These are phyloP conservation scores for Hycleus phaleratus DNA, from an alignment of 1,140 invertebrate genomes.

Conservation along the genomic window DNA sequence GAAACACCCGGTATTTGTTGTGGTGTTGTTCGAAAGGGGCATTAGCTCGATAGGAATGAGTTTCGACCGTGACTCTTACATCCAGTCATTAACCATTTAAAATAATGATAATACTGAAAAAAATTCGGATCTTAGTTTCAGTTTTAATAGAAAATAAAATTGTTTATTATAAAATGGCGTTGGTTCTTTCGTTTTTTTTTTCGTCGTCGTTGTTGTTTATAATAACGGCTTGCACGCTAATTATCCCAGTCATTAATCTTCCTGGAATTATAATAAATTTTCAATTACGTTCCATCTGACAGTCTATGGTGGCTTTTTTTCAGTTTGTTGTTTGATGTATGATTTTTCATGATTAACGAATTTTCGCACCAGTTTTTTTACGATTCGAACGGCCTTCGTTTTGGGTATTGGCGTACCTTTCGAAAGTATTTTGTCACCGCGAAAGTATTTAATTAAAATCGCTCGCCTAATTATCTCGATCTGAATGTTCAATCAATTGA, in stretches of 20 bases:
- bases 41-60: too few relatives aligned
- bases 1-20: too few relatives aligned
- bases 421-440: too few relatives aligned
- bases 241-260: constrained; percentile 13
- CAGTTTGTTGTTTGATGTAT: not conserved
- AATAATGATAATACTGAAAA: too few relatives aligned
- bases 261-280: constrained; percentile 11
- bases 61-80: too few relatives aligned
- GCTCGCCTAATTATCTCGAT: not conserved
- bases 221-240: constrained; percentile 11
- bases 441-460: too few relatives aligned
- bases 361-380: too few relatives aligned
- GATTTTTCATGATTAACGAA: too few relatives aligned
- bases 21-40: too few relatives aligned
- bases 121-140: not conserved
- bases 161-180: constrained; percentile 1
- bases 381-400: too few relatives aligned
- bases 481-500: not conserved
- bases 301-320: not conserved
- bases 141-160: constrained; percentile 6
- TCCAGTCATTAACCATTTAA: not conserved
- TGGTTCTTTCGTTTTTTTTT: too few relatives aligned
- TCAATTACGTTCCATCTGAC: constrained; percentile 9
- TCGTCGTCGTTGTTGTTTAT: not conserved
- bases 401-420: not conserved